Conservation (phyloP, 2,797 vertebrate genomes). For the Ciconia nigra region DNA sequence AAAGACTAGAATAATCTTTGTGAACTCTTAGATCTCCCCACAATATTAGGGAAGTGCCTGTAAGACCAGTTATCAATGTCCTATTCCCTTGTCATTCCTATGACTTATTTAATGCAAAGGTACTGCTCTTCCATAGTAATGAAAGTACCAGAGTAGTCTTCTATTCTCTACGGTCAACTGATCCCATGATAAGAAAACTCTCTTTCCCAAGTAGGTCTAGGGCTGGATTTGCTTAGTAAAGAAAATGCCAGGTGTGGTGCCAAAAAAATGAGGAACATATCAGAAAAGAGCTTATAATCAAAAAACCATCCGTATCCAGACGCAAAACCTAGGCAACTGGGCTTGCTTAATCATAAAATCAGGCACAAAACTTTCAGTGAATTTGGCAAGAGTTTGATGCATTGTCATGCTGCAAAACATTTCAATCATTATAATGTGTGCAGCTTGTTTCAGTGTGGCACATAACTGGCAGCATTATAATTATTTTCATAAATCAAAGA, state of each 20-base stretch:
- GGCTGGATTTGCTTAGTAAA: background rate
- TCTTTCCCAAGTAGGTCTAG: background rate
- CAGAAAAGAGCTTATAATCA: background rate
- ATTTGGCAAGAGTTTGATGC: background rate
- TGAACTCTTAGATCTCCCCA: background rate
- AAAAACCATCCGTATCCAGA: background rate
- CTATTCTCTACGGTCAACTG: background rate
- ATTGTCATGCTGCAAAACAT: background rate
- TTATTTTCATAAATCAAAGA: background rate
- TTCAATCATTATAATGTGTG: background rate
- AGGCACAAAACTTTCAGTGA: background rate
- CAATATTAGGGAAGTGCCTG: background rate
- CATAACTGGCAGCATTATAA: background rate
- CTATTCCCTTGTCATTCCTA: background rate
- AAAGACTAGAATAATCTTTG: background rate
- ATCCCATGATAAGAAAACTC: background rate
- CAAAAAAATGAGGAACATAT: background rate
- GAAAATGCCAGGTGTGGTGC: background rate
- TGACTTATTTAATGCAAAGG: background rate
- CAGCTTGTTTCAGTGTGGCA: background rate
- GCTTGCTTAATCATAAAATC: background rate
- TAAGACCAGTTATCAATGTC: background rate
- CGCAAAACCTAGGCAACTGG: background rate
- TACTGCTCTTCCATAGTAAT: background rate
- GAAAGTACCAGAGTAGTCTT: background rate